Evolutionary conservation across 2,797 vertebrate genomes (phyloP), one percentile per base, ranked within the genome.

Genomic region (Karalla daura): DNA sequence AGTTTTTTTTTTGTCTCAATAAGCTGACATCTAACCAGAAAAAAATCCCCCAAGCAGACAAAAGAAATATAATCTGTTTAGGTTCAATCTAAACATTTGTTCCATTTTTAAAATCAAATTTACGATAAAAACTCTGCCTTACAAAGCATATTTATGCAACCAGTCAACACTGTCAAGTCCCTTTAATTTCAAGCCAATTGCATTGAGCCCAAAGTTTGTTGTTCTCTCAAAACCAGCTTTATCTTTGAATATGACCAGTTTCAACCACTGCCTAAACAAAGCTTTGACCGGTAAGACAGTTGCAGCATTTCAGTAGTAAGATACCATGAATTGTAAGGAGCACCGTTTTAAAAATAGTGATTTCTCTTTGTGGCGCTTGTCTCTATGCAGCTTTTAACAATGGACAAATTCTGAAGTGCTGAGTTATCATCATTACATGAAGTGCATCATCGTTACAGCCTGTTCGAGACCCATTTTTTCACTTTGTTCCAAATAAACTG

Each of bases 21-120:
- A 27, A 37, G 14, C 40, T 47, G 8, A 36, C 45, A 41, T 64
- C 12, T 13, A 68, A 62, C 47, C 28, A 44, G 21, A 47, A 47
- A 39, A 70, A 69, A 65, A 1, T 35, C 12, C 12, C 49, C 40
- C 25, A 72, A 66, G 41, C 50, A 61, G 28, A 39, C 14, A 30
- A 68, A 49, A 39, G 55, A 55, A 61, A 43, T 43, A 13, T 1
- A 45, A 75, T 17, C 17, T 53, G 55, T 54, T 70, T 15, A 24
- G 27, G 40, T 62, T 81, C 52, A 54, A 56, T 49, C 37, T 51
- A 51, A 84, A 56, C 51, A 59, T 43, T 53, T 50, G 14, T 8
- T 49, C 5, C 2, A 8, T 59, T 66, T 66, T 35, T 13, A 56
- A 52, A 55, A 14, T 12, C 20, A 55, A 11, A 63, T 60, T 55